These are phyloP conservation scores for Drosophila bocki DNA, from an alignment of 1,140 invertebrate species.

Conservation along the genomic window DNA sequence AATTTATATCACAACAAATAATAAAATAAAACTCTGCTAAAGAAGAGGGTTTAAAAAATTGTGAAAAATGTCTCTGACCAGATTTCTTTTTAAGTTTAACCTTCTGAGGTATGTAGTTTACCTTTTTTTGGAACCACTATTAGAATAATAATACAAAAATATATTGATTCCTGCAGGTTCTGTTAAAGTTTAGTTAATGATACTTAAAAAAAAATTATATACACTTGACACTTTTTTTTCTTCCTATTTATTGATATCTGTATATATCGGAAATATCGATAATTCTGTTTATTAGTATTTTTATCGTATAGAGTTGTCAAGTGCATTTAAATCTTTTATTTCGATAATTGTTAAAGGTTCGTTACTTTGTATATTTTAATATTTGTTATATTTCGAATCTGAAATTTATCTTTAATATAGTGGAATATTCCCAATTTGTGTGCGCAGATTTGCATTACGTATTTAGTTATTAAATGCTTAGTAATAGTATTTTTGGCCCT, in stretches of 20 bases:
- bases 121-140: no score
- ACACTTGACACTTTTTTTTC: no score
- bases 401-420: background rate
- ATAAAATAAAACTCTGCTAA: background rate
- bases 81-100: background rate
- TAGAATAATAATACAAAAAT: background rate
- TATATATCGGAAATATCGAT: background rate
- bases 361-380: background rate
- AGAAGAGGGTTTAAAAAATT: background rate
- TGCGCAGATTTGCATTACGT: background rate
- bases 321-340: no score
- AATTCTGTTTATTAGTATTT: background rate
- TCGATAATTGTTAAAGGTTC: no score
- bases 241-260: no score
- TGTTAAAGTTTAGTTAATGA: background rate
- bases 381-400: background rate
- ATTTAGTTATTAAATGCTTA: background rate
- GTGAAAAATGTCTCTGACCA: background rate
- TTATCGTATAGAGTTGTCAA: background rate
- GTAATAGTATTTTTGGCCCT: constrained; percentile 5
- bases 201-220: no score
- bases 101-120: background rate
- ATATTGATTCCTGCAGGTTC: background rate
- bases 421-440: no score
- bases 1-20: constrained; percentile 29